Conservation (phyloP, 2,888 invertebrate species). For the Andrena dorsata region DNA sequence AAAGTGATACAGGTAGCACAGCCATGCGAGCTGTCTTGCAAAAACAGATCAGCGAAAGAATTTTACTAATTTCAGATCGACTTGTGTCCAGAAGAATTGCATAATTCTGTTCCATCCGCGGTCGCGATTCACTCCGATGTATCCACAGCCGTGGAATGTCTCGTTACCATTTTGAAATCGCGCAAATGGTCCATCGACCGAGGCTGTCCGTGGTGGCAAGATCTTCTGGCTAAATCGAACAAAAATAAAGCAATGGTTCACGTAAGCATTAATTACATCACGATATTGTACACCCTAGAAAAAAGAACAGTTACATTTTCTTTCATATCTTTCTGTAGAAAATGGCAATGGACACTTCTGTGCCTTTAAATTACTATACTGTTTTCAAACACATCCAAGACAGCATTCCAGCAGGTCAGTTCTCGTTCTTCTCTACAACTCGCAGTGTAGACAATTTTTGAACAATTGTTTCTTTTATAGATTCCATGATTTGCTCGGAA, state of each 20-base stretch:
- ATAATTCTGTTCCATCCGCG: constrained; percentile 93
- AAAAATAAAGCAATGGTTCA: constrained; percentile 90
- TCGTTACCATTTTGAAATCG: constrained; percentile 87
- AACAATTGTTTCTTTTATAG: constrained; percentile 80
- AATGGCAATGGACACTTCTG: constrained; percentile 89
- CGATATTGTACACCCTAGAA: too few relatives aligned
- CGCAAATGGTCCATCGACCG: constrained; percentile 86
- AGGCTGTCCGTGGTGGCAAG: constrained; percentile 91
- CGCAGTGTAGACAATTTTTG: too few relatives aligned
- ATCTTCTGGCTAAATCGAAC: constrained; percentile 89
- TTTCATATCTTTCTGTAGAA: constrained; percentile 82
- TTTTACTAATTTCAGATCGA: constrained; percentile 92
- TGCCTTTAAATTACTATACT: constrained; percentile 97
- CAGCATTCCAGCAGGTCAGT: constrained; percentile 88
- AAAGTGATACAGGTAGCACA: constrained; percentile 93
- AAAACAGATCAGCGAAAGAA: background rate
- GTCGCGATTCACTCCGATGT: constrained; percentile 95
- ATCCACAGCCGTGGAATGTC: constrained; percentile 89
- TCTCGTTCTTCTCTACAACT: background rate
- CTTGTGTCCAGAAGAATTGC: constrained; percentile 94
- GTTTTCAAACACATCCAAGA: constrained; percentile 94
- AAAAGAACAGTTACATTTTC: background rate
- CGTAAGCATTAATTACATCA: constrained; percentile 84
- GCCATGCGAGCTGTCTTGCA: background rate
- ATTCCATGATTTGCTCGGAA: constrained; percentile 97